phyloP scores from a whole-genome alignment of 2,113 vertebrate genomes.

The Boulengeromyrus knoepffleri region DNA sequence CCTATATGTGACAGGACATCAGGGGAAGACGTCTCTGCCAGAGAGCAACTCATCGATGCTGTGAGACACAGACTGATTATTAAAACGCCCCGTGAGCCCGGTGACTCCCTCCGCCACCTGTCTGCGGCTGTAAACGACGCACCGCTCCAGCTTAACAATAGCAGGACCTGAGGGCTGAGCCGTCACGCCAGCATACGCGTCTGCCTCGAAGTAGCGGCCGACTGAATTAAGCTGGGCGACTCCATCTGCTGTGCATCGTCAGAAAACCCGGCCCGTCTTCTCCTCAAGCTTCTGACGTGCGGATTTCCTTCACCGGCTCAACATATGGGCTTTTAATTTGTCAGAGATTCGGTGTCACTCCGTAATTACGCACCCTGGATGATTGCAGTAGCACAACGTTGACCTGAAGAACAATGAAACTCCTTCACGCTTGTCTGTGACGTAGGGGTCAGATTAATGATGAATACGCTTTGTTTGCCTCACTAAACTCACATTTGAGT shows the following conservation, averaged over 20 bases:
- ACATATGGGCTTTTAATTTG: slow-evolving; percentile 5
- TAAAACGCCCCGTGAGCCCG: not conserved
- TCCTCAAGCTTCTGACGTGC: not conserved
- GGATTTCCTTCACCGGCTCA: not conserved
- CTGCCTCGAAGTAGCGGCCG: not conserved
- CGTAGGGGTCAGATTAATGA: not conserved
- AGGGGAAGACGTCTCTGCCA: not conserved
- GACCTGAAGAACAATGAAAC: not conserved
- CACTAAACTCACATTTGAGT: not conserved
- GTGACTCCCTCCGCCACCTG: not conserved
- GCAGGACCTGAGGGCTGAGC: not conserved
- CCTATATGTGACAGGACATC: not conserved
- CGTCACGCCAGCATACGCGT: not conserved
- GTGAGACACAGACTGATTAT: not conserved
- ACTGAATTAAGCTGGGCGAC: not conserved
- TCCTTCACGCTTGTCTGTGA: not conserved
- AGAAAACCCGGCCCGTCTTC: not conserved
- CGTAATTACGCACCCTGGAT: not conserved
- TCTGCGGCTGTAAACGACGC: not conserved
- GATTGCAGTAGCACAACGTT: not conserved
- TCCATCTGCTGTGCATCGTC: not conserved
- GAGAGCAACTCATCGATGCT: not conserved
- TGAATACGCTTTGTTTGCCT: not conserved
- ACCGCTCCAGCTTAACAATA: not conserved
- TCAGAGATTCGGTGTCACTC: not conserved